Percentiles rank a stretch among this genome's conserved stretches.
These are phyloP conservation scores for Portunus trituberculatus DNA, from an alignment of 1,140 invertebrate species.

Conservation along the genomic window DNA sequence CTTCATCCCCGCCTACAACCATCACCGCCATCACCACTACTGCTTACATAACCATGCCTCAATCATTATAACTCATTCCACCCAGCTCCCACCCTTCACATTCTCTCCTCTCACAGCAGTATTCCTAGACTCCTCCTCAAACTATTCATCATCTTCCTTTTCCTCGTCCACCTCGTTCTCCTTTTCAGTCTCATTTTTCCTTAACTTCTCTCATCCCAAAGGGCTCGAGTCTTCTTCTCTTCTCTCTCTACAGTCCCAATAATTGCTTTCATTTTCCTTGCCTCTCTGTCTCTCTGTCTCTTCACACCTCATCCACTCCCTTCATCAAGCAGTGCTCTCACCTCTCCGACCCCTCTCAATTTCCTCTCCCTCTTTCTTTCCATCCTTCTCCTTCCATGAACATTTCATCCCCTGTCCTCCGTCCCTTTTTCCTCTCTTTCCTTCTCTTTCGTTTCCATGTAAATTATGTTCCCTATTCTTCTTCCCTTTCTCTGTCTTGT, in stretches of 20 bases:
- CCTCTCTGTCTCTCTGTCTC: neutral
- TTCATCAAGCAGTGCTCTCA: neutral
- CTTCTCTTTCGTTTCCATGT: neutral
- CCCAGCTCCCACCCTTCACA: neutral
- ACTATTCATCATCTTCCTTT: no score
- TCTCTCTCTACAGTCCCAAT: neutral
- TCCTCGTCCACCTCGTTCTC: no score
- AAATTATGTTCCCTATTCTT: neutral
- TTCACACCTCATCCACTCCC: neutral
- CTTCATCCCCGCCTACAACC: no score
- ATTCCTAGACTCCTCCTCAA: neutral
- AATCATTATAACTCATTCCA: no score
- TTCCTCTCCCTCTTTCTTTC: neutral
- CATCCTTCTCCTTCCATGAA: neutral
- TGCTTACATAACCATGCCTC: no score
- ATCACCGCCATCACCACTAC: no score
- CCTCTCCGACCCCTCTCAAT: neutral
- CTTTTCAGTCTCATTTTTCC: neutral
- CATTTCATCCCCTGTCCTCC: neutral
- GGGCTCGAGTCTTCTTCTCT: neutral
- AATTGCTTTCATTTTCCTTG: neutral
- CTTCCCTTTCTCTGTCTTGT: neutral
- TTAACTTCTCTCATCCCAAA: constrained; percentile 21
- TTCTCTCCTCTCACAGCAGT: neutral
- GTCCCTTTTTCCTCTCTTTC: neutral